A percentile compares a stretch with the other conserved stretches of the same genome.
These are phyloP conservation scores for Telmatochromis brichardi DNA, from an alignment of 2,113 vertebrate species.

Conservation along the genomic window DNA sequence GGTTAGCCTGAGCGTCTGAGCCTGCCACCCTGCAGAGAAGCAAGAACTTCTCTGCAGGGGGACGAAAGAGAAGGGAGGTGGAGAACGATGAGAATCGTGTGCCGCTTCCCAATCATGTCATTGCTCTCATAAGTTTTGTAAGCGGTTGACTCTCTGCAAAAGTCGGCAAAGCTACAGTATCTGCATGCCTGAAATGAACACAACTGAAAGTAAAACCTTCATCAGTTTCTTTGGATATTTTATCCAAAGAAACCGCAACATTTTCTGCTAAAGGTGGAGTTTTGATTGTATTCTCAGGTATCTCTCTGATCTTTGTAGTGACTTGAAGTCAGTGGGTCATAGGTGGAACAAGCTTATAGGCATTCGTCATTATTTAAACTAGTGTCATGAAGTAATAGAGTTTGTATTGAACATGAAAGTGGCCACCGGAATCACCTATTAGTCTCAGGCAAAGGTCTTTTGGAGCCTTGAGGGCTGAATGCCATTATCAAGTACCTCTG, in stretches of 20 bases:
- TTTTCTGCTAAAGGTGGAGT: background rate
- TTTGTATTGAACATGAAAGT: background rate
- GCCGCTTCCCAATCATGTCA: slow-evolving; percentile 37
- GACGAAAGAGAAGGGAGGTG: background rate
- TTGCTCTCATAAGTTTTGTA: slow-evolving; percentile 24
- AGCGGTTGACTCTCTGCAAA: background rate
- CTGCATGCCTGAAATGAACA: background rate
- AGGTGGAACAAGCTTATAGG: background rate
- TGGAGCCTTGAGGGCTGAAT: background rate
- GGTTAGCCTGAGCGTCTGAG: slow-evolving; percentile 41
- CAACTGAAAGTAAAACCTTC: background rate
- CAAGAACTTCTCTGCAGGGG: slow-evolving; percentile 14
- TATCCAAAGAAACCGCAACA: background rate
- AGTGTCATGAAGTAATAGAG: background rate
- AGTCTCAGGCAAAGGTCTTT: background rate
- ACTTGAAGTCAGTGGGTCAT: background rate
- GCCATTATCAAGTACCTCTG: background rate
- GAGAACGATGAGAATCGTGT: slow-evolving; percentile 34
- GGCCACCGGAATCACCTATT: background rate
- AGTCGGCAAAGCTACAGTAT: background rate
- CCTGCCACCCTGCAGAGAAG: slow-evolving; percentile 7
- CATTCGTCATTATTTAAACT: background rate
- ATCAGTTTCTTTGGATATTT: background rate
- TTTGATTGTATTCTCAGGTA: background rate
- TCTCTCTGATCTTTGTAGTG: background rate